Evolutionary conservation across 2,888 invertebrate genomes (phyloP).

Genomic region (Chrysolina oricalcia): DNA sequence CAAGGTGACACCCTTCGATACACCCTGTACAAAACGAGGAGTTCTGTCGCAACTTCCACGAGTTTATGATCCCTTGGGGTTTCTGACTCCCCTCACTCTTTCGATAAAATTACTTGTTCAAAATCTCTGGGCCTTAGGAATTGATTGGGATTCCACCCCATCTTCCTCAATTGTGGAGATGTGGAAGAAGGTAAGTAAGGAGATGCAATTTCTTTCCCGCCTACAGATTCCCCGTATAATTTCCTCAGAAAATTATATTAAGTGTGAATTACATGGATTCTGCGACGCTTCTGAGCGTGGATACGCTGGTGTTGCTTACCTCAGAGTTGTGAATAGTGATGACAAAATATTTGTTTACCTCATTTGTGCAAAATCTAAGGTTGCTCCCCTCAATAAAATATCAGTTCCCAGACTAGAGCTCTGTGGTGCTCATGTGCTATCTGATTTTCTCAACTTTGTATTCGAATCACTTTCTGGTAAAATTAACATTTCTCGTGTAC

Average conservation of each 20-base stretch:
- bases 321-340: not conserved
- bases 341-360: not conserved
- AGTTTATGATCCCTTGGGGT: constrained; percentile 31
- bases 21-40: no score
- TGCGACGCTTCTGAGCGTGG: constrained; percentile 23
- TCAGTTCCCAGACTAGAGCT: constrained; percentile 19
- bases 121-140: constrained; percentile 17
- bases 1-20: constrained; percentile 16
- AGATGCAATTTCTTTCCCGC: not conserved
- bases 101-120: constrained; percentile 17
- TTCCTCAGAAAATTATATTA: not conserved
- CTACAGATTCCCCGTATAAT: constrained; percentile 15
- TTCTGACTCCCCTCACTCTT: constrained; percentile 25
- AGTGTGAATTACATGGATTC: constrained; percentile 28
- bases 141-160: constrained; percentile 23
- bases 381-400: constrained; percentile 18
- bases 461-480: constrained; percentile 2
- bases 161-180: not conserved
- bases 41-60: constrained; percentile 27
- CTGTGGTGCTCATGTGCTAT: constrained; percentile 6
- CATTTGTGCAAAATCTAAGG: constrained; percentile 30
- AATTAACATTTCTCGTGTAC: not conserved
- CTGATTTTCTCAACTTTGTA: constrained; percentile 27
- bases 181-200: not conserved
- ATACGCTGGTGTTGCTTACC: constrained; percentile 17